A percentile compares a stretch with the other conserved stretches of the same genome.
phyloP scores from a whole-genome alignment of 1,140 invertebrate genomes.

The Drosophila littoralis region DNA sequence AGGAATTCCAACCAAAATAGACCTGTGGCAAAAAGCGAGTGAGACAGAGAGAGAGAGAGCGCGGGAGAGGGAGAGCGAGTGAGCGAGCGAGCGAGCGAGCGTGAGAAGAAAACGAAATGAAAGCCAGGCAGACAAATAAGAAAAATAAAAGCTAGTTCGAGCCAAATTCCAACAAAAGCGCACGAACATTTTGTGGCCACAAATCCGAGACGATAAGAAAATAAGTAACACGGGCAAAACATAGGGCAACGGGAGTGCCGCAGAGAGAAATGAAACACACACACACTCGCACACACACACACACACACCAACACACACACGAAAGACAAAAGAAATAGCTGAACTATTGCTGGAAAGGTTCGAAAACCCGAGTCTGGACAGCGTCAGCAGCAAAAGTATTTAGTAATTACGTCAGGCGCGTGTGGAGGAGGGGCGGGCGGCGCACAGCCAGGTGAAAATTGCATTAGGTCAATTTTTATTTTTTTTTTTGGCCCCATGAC shows the following conservation, averaged over 20 bases:
- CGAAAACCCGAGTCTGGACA: constrained; percentile 43
- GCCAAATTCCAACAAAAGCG: constrained; percentile 79
- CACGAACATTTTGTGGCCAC: constrained; percentile 78
- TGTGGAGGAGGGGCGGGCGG: background rate
- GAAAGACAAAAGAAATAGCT: constrained; percentile 47
- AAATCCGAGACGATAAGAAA: constrained; percentile 82
- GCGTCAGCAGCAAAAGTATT: constrained; percentile 70
- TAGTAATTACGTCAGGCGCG: constrained; percentile 76
- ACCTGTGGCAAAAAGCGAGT: constrained; percentile 54
- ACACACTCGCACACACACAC: background rate
- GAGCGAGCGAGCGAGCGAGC: background rate
- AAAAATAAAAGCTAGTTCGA: constrained; percentile 72
- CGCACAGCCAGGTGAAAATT: constrained; percentile 65
- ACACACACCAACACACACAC: constrained; percentile 8
- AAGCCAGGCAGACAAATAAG: constrained; percentile 74
- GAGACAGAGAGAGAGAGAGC: constrained; percentile 13
- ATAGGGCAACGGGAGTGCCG: constrained; percentile 1
- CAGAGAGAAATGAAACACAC: constrained; percentile 14
- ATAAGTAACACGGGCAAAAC: constrained; percentile 63
- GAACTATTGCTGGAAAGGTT: constrained; percentile 23
- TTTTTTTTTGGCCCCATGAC: constrained; percentile 14
- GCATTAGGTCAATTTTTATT: constrained; percentile 61
- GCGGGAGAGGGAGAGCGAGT: constrained; percentile 17
- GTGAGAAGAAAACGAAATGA: constrained; percentile 13
- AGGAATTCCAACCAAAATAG: constrained; percentile 78